Conservation (phyloP, 2,113 vertebrate species). For the Halichoerus grypus region DNA sequence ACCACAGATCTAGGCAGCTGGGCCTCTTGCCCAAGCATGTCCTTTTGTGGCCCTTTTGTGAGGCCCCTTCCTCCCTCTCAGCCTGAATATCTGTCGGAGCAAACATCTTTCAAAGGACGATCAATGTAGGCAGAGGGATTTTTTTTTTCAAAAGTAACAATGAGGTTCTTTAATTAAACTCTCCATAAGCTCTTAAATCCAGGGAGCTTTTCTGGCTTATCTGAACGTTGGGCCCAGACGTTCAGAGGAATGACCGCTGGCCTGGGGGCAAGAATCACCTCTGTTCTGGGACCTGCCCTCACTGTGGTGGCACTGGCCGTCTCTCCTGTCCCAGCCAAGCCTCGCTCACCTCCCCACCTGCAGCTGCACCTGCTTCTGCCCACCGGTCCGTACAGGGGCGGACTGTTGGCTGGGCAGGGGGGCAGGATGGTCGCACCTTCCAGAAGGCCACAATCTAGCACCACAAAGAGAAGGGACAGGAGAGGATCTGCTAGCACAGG, state of each 20-base stretch:
- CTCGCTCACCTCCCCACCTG: background rate
- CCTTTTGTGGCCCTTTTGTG: background rate
- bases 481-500: background rate
- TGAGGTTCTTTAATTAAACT: constrained; percentile 66
- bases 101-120: constrained; percentile 61
- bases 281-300: background rate
- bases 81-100: background rate
- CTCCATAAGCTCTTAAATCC: constrained; percentile 69
- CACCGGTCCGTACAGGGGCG: too few species aligned
- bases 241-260: background rate
- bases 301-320: background rate
- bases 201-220: constrained; percentile 45
- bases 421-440: background rate
- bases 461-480: background rate
- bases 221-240: background rate
- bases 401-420: background rate
- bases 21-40: background rate
- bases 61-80: accelerated
- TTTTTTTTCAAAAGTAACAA: constrained; percentile 33
- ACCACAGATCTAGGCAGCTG: accelerated
- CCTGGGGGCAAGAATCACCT: background rate
- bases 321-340: too few species aligned
- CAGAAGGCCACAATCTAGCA: background rate
- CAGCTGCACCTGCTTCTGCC: background rate
- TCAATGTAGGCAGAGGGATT: constrained; percentile 5